Conservation (phyloP, 2,113 vertebrate genomes). For the Sprattus sprattus region DNA sequence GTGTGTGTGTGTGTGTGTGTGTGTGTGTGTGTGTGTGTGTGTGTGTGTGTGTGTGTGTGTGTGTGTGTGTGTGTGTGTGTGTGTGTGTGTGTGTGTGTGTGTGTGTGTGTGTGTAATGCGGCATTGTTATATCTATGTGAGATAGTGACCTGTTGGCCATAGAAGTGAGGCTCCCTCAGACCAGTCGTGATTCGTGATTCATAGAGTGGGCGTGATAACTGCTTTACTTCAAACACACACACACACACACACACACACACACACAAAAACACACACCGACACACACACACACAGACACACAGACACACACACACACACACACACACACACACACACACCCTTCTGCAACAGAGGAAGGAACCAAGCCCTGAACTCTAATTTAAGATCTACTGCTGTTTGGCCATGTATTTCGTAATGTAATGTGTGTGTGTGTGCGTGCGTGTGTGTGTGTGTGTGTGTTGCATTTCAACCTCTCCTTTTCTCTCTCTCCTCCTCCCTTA, state of each 20-base stretch:
- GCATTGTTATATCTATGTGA: neutral
- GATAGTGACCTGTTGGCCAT: neutral
- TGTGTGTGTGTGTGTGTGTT: neutral
- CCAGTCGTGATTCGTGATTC: neutral
- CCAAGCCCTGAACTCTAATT: slow-evolving; percentile 7
- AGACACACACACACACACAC: no score
- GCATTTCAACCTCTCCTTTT: neutral
- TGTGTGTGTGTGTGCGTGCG: neutral
- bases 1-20: neutral
- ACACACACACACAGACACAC: neutral
- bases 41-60: neutral
- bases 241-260: slow-evolving; percentile 8
- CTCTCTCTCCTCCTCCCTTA: neutral
- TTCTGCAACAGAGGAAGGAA: neutral
- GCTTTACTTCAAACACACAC: neutral
- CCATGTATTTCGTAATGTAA: neutral
- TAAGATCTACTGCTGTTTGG: neutral
- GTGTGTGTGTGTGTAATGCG: neutral
- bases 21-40: slow-evolving; percentile 8
- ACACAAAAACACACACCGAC: neutral
- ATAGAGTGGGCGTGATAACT: no score
- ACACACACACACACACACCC: neutral
- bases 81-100: slow-evolving; percentile 16
- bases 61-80: neutral
- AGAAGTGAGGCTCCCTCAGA: neutral